Evolutionary conservation across 2,113 vertebrate genomes (phyloP), one percentile per base, ranked within the genome.

Genomic region (Procavia capensis): DNA sequence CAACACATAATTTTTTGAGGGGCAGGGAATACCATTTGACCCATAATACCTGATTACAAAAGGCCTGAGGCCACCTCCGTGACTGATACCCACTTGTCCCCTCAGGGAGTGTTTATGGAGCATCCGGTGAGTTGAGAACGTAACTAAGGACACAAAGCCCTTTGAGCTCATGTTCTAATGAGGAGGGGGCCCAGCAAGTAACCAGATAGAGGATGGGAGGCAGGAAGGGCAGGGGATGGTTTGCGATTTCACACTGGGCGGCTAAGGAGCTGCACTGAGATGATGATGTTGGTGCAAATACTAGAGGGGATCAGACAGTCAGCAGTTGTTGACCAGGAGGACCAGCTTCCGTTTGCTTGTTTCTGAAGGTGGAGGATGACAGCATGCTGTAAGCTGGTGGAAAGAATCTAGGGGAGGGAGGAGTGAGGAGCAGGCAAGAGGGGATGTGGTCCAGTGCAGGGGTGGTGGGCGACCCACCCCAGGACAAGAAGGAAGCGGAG

Each of bases 181-280:
- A 36, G 31, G 41, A 0, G 22, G 45, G 34, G 22, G 3, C 0
- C 5, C 43, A 47, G 39, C 24, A 39, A 39, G 27, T 22, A 22
- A 24, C 1, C 13, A 74, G 79, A 64, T 25, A 20, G 31, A 83
- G 84, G 9, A 31, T 36, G 13, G 25, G 25, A 6, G 36, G 43
- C 4, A 5, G 47, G 47, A 31, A 36, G 36, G 66, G 83, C 3
- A 4, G 54, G 20, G 29, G 39, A 17, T 7, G 50, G 24, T 9
- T 41, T 45, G 34, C 0, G 9, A 2, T 45, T 29, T 25, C 6
- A 11, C 9, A 13, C 34, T 0, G 4, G 0, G 68, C 25, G 11
- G 59, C 41, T 36, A 36, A 61, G 61, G 8, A n/a, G 75, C 5
- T 0, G 3, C 0, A 0, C 4, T 0, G 5, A 16, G 14, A 45